These are phyloP conservation scores for Prenolepis imparis DNA, from an alignment of 2,888 invertebrate species.

Conservation along the genomic window DNA sequence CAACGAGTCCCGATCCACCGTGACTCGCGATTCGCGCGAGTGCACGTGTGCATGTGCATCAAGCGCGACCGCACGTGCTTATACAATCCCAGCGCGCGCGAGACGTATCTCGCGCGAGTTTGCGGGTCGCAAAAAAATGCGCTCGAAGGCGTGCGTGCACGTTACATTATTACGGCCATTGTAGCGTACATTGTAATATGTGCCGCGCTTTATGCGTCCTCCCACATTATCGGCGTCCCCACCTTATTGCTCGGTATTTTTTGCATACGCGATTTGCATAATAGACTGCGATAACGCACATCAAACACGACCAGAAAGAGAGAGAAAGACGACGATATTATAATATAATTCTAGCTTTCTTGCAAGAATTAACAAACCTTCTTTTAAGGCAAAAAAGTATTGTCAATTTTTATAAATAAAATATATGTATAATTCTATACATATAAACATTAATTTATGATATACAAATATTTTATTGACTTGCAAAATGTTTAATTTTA, in stretches of 20 bases:
- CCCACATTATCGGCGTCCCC: not conserved
- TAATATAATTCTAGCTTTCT: constrained; percentile 28
- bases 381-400: not conserved
- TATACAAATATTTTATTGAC: not conserved
- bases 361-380: not conserved
- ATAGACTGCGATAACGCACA: constrained; percentile 18
- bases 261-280: constrained; percentile 3
- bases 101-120: constrained; percentile 30
- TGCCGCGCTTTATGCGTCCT: not conserved
- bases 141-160: constrained; percentile 4
- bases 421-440: too few relatives aligned
- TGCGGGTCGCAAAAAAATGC: not conserved
- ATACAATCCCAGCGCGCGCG: constrained; percentile 11
- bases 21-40: constrained; percentile 31
- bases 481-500: not conserved
- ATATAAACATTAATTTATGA: not conserved
- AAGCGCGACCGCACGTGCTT: constrained; percentile 29
- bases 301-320: constrained; percentile 22
- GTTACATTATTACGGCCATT: constrained; percentile 23
- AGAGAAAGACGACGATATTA: constrained; percentile 1
- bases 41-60: constrained; percentile 45
- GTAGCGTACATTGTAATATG: constrained; percentile 12
- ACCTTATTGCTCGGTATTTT: not conserved
- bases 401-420: not conserved
- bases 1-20: constrained; percentile 38